Conservation (phyloP, 2,113 vertebrate genomes). For the Mungos mungo region DNA sequence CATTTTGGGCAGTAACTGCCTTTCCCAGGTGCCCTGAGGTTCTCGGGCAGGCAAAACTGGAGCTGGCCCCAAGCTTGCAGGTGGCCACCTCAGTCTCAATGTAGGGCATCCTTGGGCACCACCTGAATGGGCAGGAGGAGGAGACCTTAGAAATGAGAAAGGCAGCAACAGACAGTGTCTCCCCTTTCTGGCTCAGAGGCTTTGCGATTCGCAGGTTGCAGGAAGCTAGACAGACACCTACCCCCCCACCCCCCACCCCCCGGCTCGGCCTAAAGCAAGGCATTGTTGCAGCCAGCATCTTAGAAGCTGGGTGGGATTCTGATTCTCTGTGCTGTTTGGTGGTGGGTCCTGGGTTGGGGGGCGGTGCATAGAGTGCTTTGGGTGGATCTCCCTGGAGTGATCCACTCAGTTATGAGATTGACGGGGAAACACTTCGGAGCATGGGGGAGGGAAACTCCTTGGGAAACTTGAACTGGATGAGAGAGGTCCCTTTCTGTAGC, state of each 20-base stretch:
- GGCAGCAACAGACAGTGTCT: background rate
- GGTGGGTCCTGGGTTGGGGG: background rate
- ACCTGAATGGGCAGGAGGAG: background rate
- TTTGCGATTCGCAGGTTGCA: background rate
- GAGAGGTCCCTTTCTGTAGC: background rate
- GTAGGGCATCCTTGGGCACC: background rate
- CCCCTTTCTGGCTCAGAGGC: background rate
- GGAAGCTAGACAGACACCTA: background rate
- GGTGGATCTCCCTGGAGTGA: background rate
- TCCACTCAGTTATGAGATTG: background rate
- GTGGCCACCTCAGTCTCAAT: background rate
- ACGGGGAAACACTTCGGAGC: background rate
- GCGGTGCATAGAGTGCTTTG: fast-evolving
- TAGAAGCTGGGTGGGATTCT: background rate
- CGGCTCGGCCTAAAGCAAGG: background rate
- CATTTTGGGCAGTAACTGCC: fast-evolving
- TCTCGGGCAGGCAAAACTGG: background rate
- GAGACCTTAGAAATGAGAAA: background rate
- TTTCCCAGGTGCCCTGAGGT: background rate
- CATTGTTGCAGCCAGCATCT: background rate
- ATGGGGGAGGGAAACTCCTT: background rate
- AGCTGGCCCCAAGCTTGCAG: background rate
- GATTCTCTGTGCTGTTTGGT: background rate
- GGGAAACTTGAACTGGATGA: background rate
- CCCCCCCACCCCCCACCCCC: no score